Base-by-base conservation (phyloP, 2,113 vertebrate species). In the Labrus mixtus region DNA sequence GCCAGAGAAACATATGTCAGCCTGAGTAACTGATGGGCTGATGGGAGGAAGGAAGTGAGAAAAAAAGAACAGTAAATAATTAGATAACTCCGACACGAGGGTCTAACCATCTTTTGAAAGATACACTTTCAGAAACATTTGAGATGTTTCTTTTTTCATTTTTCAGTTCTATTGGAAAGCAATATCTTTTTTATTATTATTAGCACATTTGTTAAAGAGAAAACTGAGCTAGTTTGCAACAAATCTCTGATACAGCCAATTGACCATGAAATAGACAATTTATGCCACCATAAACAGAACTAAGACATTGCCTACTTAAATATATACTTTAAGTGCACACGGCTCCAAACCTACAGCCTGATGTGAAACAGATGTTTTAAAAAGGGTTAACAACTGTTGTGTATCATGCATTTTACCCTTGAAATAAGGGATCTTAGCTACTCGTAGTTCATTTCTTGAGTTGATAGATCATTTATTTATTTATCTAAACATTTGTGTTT, bases 1-100 rank as follows among this genome's bases (percentile, higher is more conserved):
- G 83, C 54, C 83, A 83, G 82, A 79, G 83, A 83, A 86, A 87
- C 88, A 90, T 89, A 87, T 81, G 83, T 90, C 89, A 87, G 20
- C 59, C 68, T 77, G 74, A 82, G 74, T 58, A 66, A 66, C 78
- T 76, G 76, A 65, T 41, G 60, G 64, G 69, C 73, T 37, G 67
- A 39, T 46, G 43, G 64, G 43, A 29, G 53, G 36, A 48, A 33
- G 55, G 50, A 2, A 62, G 61, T 48, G 33, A 65, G 1, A 3
- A 53, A 60, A 15, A 17, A 48, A 17, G 16, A 15, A 19, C 29
- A 4, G 19, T 23, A 20, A 66, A 33, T 33, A 3, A 33, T 33
- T 29, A 29, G 29, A 29, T 48, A 3, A 48, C 17, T 48, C 16
- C 5, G 16, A 15, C 46, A 48, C 15, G 4, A 48, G 16, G 16